Evolutionary conservation across 2,888 invertebrate genomes (phyloP), one percentile per base, ranked within the genome.

Genomic region (Drosophila prostipennis): DNA sequence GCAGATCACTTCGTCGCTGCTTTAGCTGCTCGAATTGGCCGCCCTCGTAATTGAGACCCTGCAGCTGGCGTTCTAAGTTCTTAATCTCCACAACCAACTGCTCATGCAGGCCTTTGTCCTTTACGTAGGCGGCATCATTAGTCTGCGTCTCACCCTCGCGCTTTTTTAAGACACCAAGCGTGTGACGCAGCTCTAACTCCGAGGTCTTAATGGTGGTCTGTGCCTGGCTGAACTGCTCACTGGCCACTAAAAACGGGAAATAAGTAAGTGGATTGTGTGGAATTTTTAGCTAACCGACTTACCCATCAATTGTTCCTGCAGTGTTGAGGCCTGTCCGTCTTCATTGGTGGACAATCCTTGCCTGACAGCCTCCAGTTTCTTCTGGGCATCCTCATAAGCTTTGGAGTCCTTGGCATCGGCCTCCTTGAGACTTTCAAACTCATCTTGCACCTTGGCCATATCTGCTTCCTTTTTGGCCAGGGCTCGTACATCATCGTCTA

Each of bases 231-330:
- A 96, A 94, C 55, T 94, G 94, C 79, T 96, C 94, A 89, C 96
- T 96, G 0, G 96, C 96, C 87, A 94, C 96, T 96, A 37, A 10
- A 58, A 46, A 16, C 1, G 32, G 1, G 8, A 29, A 26, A 1
- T 4, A 2, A 0, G 39, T 70, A 10, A 53, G 6, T 16, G 8
- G 13, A 16, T 23, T 10, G 13, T 2, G 10, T 13, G 2, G 1
- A 8, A 8, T 2, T 8, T 1, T 1, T 3, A 7, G 2, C 3
- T 2, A 3, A 4, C 1, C 1, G 1, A 10, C 91, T 87, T 89
- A 96, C 96, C 94, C 91, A 98, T 98, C 19, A 98, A 93, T 90
- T 98, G 98, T 77, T 98, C 97, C 90, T 97, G 96, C 57, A 99
- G 93, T 0, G 98, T 96, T 37, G 96, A 96, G 6, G 96, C 95